A percentile compares a stretch with the other conserved stretches of the same genome.
These are phyloP conservation scores for Tauraco hartlaubi DNA, from an alignment of 2,797 vertebrate species.

Conservation along the genomic window DNA sequence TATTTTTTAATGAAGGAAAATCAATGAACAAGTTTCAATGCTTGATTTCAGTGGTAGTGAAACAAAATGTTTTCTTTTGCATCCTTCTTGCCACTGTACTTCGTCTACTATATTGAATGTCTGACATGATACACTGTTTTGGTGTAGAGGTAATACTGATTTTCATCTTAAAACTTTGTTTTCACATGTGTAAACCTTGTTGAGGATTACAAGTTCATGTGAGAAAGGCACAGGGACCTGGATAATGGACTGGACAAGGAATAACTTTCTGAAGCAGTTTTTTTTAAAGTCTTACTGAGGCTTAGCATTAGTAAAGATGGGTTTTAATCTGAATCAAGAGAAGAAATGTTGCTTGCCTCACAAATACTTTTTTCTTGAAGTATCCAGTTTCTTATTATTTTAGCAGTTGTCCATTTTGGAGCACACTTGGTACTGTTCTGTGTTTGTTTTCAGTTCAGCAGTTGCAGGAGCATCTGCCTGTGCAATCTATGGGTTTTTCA, in stretches of 20 bases:
- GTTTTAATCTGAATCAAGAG: background rate
- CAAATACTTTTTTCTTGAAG: background rate
- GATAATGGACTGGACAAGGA: background rate
- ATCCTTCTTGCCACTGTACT: background rate
- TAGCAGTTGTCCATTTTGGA: background rate
- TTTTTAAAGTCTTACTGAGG: background rate
- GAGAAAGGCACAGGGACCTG: background rate
- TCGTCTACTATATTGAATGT: background rate
- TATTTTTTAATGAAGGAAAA: slow-evolving; percentile 65
- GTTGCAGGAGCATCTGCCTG: background rate
- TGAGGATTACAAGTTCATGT: background rate
- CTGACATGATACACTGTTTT: background rate
- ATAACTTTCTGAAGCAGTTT: background rate
- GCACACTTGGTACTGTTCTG: background rate
- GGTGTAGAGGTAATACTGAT: background rate
- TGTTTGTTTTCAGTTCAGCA: background rate
- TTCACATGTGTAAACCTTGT: background rate
- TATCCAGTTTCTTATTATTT: background rate
- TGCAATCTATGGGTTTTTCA: accelerated
- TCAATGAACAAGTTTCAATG: background rate
- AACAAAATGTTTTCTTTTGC: background rate
- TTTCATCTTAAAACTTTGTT: background rate
- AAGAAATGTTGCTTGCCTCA: background rate
- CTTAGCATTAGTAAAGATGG: background rate
- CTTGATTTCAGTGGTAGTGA: background rate